phyloP scores from a whole-genome alignment of 2,113 vertebrate species.

The Gavia stellata region DNA sequence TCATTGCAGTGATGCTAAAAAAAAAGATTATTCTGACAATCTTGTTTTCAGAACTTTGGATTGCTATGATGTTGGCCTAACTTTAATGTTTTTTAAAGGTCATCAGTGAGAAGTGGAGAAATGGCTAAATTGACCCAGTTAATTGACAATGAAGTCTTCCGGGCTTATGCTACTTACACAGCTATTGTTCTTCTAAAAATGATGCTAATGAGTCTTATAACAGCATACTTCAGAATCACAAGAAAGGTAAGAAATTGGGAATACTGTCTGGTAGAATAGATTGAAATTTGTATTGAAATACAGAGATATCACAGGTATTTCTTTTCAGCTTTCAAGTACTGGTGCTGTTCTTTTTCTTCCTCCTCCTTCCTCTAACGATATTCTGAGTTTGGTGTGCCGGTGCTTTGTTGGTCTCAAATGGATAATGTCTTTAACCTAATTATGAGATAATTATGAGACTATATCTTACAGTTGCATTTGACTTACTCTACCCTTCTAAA shows the following conservation, averaged over 20 bases:
- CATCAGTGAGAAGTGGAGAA: background rate
- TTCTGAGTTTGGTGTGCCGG: background rate
- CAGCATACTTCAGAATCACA: conserved; percentile 69
- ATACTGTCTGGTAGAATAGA: background rate
- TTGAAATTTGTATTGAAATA: background rate
- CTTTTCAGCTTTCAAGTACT: background rate
- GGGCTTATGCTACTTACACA: conserved; percentile 73
- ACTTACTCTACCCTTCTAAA: background rate
- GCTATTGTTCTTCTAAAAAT: conserved; percentile 78
- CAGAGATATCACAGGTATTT: background rate
- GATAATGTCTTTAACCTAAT: background rate
- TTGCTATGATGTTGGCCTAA: background rate
- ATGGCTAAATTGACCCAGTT: conserved; percentile 65
- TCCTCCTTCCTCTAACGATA: background rate
- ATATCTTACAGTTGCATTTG: background rate
- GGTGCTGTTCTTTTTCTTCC: background rate
- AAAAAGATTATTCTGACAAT: background rate
- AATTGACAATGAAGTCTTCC: conserved; percentile 70
- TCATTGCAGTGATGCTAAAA: background rate
- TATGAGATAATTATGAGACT: background rate
- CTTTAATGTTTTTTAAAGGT: conserved; percentile 8
- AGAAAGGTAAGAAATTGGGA: conserved; percentile 72
- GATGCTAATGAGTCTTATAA: conserved; percentile 80
- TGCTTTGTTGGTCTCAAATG: background rate
- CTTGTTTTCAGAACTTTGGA: background rate